Evolutionary conservation across 1,140 invertebrate species (phyloP), one percentile per base, ranked within the genome.

Genomic region (Diachasma alloeum): DNA sequence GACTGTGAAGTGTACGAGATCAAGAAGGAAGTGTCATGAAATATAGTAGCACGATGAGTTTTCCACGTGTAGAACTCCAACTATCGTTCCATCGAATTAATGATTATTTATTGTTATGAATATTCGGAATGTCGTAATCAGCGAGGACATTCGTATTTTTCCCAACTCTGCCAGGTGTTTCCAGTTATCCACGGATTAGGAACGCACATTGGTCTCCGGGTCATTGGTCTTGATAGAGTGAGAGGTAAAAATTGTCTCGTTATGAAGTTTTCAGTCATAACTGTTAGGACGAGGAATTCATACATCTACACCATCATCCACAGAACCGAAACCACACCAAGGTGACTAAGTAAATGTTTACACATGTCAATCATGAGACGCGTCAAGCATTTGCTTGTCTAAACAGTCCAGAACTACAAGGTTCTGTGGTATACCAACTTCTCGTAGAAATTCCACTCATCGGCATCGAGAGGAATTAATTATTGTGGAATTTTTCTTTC

Each of bases 331-430:
- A 66, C 31, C 63, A 13, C 39, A 44, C 73, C 42, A 74, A 77
- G 70, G 76, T 73, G 76, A 77, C 76, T 77, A 73, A 77, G 76
- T 77, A 74, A 77, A 77, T 77, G 76, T 77, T 77, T 73, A 77
- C 72, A 77, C 72, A 74, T 67, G 76, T 77, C 76, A 77, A 77
- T 77, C 76, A 77, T 69, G 46, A 56, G 44, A 73, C 63, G 46
- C 59, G 59, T 56, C 59, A 59, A 73, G 71, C 53, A 73, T 73
- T 77, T 44, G 63, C 76, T 73, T 75, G 76, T 77, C 71, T 73
- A 77, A 77, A 77, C 71, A 77, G 46, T 66, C n/a, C 26, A 68
- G 31, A 15, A 37, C 31, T 26, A 68, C 26, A 39, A 37, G n/a
- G 13, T 19, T 68, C 68, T 63, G 39, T 39, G 9, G 39, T 42